A percentile compares a stretch with the other conserved stretches of the same genome.
Conservation (phyloP, 2,113 vertebrate genomes). For the Glaucomys volans region DNA sequence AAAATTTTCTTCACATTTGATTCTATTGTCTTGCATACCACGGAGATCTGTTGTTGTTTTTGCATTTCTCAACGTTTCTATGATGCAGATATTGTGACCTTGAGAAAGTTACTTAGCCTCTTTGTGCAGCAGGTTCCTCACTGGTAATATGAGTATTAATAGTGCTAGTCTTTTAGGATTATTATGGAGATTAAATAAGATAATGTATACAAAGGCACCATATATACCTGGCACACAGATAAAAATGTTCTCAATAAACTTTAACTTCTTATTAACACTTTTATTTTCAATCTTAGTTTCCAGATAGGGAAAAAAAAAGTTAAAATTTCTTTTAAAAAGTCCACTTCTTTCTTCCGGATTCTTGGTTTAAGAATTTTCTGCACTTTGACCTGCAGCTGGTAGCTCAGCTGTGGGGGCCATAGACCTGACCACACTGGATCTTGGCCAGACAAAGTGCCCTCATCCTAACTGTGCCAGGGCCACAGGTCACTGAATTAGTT, state of each 20-base stretch:
- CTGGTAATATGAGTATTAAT: neutral
- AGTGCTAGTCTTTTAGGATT: neutral
- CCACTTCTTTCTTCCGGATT: neutral
- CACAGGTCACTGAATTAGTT: neutral
- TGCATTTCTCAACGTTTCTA: neutral
- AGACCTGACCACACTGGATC: neutral
- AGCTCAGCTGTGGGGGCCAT: neutral
- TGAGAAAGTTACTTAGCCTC: neutral
- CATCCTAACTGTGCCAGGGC: neutral
- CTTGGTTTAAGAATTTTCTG: constrained; percentile 38
- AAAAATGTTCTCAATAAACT: neutral
- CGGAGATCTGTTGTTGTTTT: neutral
- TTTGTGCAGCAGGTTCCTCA: constrained; percentile 16
- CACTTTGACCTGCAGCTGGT: neutral
- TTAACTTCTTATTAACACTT: neutral
- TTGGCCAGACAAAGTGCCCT: neutral
- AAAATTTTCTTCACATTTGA: neutral
- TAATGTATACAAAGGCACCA: neutral
- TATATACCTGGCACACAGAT: neutral
- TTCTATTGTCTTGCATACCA: neutral
- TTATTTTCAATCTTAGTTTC: neutral
- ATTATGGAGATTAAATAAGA: neutral
- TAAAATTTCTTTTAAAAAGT: neutral
- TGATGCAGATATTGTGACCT: neutral
- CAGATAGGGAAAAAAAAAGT: constrained; percentile 7